Base-by-base conservation (phyloP, 92 coral and sea anemone species). In the Ricordea florida region DNA sequence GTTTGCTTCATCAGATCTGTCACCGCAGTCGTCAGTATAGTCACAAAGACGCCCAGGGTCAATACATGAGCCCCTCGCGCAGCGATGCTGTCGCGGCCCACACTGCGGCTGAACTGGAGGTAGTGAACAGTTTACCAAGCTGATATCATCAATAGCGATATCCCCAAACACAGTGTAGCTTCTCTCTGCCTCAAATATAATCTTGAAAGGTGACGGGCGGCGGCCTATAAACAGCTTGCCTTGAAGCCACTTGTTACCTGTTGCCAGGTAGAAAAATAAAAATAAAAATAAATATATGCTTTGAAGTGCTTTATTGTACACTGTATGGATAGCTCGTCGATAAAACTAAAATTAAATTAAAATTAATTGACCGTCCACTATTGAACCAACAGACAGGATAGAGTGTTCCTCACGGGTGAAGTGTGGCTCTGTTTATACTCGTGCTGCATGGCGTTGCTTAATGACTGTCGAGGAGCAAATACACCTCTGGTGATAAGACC, bases 21-120 rank as follows among this genome's bases (percentile, higher is more conserved):
- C 98, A 2, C 98, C 98, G 57, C 98, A 94, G 66, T 94, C 98
- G 47, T 94, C 98, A 17, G 97, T 94, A 71, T 52, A 87, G 65
- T 94, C 98, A 68, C 98, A 94, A 40, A 74, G 65, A 6, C 97
- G 93, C 47, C 69, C 72, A 2, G 17, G 57, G 27, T 80, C 72
- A 53, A 92, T 76, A 45, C 98, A 94, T 2, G 98, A 84, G 24
- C 85, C 84, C 11, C 94, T 62, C 5, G 87, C 31, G 49, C 98
- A 94, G 10, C 85, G 83, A 73, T 83, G 87, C 53, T 94, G 90
- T 35, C 78, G 67, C 36, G 59, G 44, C 26, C 60, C 31, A 55
- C 98, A 94, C 9, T 60, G 73, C 6, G 50, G 15, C 14, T 37
- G 64, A 16, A 87, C 77, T 0, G 93, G 98, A 0, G 98, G 98